Conservation (phyloP, 2,888 invertebrate genomes). For the Lapara coniferarum region DNA sequence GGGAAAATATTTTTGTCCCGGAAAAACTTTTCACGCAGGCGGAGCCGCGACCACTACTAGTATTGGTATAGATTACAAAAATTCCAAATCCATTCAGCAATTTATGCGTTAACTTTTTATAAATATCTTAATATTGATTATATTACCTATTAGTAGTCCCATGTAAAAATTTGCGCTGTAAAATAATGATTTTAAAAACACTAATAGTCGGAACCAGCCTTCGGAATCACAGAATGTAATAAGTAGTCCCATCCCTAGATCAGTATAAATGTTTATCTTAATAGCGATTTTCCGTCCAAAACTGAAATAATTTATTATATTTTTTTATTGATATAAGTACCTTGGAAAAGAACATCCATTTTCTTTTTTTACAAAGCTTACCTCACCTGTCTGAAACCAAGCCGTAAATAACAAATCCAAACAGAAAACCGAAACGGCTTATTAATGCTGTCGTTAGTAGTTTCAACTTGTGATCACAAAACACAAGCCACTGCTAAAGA, state of each 20-base stretch:
- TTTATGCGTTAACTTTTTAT: no score
- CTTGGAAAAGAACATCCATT: background rate
- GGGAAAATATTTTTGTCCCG: no score
- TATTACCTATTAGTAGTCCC: constrained; percentile 62
- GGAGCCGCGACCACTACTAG: no score
- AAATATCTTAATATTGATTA: background rate
- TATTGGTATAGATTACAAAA: no score
- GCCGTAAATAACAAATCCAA: constrained; percentile 70
- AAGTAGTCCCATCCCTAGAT: constrained; percentile 54
- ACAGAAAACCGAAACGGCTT: constrained; percentile 66
- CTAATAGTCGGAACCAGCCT: constrained; percentile 67
- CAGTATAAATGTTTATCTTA: constrained; percentile 52
- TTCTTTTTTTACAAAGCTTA: background rate
- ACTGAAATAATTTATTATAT: constrained; percentile 49
- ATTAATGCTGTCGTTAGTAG: constrained; percentile 65
- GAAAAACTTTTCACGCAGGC: no score
- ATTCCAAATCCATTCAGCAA: no score
- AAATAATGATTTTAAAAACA: constrained; percentile 66
- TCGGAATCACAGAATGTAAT: constrained; percentile 68
- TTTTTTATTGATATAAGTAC: background rate
- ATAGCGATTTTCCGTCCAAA: constrained; percentile 67
- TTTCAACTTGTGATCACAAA: constrained; percentile 63
- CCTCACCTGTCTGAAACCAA: constrained; percentile 68
- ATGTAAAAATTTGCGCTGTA: constrained; percentile 63
- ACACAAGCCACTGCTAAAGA: constrained; percentile 65